A percentile compares a stretch with the other conserved stretches of the same genome.
Conservation (phyloP, 1,140 invertebrate species). For the Drosophila kanapiae region DNA sequence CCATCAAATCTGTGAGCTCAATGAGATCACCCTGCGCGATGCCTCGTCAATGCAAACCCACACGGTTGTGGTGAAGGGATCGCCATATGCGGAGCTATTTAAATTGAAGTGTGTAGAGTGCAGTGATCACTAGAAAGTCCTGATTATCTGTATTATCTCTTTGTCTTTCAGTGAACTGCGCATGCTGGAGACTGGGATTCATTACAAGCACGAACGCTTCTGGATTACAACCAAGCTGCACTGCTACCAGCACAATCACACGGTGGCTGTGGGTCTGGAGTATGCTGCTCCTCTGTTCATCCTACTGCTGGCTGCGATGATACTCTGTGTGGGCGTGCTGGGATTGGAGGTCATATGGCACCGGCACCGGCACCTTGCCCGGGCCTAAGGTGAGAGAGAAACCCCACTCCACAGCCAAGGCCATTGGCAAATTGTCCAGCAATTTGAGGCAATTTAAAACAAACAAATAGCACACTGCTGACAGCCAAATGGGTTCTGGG, state of each 20-base stretch:
- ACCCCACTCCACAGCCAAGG: background rate
- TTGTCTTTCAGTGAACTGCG: slow-evolving; percentile 60
- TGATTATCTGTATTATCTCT: background rate
- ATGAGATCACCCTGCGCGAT: slow-evolving; percentile 67
- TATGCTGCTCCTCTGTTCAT: slow-evolving; percentile 68
- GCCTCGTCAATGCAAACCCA: slow-evolving; percentile 46
- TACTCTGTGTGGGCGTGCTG: slow-evolving; percentile 58
- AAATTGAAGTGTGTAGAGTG: slow-evolving; percentile 47
- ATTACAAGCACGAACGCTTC: slow-evolving; percentile 55
- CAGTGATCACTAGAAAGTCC: background rate
- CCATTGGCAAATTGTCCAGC: slow-evolving; percentile 11
- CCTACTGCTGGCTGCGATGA: slow-evolving; percentile 47
- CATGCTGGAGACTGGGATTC: slow-evolving; percentile 64
- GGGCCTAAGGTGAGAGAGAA: slow-evolving; percentile 26
- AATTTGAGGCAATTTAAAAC: slow-evolving; percentile 67
- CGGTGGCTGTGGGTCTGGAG: slow-evolving; percentile 65
- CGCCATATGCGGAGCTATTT: slow-evolving; percentile 64
- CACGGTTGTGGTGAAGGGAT: slow-evolving; percentile 45
- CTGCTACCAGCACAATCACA: slow-evolving; percentile 67
- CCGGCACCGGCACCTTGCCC: slow-evolving; percentile 31
- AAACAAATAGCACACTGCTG: slow-evolving; percentile 57
- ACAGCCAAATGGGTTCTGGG: slow-evolving; percentile 49
- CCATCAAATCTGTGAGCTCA: slow-evolving; percentile 78
- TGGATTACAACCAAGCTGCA: slow-evolving; percentile 64
- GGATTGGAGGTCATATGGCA: slow-evolving; percentile 65